Conservation (phyloP, 2,113 vertebrate species). For the Ailuropoda melanoleuca region DNA sequence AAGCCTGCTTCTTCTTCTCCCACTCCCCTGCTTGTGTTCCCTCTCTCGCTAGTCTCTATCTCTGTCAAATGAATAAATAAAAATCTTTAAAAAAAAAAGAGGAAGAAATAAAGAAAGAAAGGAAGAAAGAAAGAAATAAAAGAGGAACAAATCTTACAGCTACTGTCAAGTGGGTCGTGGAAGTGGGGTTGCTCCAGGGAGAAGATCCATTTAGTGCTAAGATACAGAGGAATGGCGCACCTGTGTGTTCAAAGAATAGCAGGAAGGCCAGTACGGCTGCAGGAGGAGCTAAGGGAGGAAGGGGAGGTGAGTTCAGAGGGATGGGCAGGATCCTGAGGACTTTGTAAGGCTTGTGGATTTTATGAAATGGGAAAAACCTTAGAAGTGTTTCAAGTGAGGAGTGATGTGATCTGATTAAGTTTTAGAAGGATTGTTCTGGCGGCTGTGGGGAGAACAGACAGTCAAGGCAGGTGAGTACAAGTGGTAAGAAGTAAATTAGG, state of each 20-base stretch:
- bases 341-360: background rate
- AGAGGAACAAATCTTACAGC: background rate
- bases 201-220: background rate
- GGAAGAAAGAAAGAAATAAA: background rate
- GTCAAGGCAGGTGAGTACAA: background rate
- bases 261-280: accelerated
- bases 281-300: background rate
- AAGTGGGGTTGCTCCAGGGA: background rate
- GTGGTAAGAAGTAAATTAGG: background rate
- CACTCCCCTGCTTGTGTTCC: no score
- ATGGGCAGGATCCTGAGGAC: background rate
- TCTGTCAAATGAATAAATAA: no score
- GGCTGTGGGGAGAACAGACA: background rate
- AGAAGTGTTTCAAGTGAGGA: background rate
- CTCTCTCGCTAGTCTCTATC: no score
- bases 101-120: no score
- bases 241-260: background rate
- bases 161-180: accelerated
- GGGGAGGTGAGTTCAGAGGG: background rate
- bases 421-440: background rate
- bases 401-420: background rate
- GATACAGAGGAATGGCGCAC: background rate
- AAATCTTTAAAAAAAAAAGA: no score
- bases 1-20: no score
- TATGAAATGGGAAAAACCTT: background rate